phyloP scores from a whole-genome alignment of 2,888 invertebrate species.

The Trichogramma dendrolimi region DNA sequence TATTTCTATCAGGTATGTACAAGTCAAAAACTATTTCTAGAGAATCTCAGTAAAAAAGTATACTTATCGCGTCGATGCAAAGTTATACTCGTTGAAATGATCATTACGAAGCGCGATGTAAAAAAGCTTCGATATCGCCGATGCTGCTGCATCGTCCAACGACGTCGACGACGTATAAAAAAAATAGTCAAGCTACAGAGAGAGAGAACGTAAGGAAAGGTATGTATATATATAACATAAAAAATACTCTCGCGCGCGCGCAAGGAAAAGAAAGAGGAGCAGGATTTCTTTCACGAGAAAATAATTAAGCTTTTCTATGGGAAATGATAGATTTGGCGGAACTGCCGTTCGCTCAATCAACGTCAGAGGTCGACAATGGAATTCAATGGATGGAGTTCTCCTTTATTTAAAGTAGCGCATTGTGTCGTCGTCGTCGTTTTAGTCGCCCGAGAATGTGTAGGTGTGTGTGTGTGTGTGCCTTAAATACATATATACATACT shows the following conservation, averaged over 20 bases:
- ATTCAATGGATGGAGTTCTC: slow-evolving; percentile 51
- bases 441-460: slow-evolving; percentile 11
- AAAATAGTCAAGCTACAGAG: too few species aligned
- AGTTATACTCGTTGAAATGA: too few species aligned
- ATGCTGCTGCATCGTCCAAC: too few species aligned
- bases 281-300: slow-evolving; percentile 51
- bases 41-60: too few species aligned
- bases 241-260: background rate
- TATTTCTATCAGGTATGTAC: too few species aligned
- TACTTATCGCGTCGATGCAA: too few species aligned
- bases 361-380: slow-evolving; percentile 51
- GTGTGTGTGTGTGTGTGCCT: slow-evolving; percentile 18
- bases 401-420: slow-evolving; percentile 53
- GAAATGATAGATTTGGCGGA: slow-evolving; percentile 51
- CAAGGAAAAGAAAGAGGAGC: slow-evolving; percentile 30
- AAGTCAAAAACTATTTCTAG: too few species aligned
- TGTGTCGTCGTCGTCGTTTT: slow-evolving; percentile 41
- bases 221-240: background rate
- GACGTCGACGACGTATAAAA: too few species aligned
- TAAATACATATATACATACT: background rate
- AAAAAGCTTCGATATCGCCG: too few species aligned
- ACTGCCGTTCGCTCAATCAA: slow-evolving; percentile 50
- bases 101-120: too few species aligned
- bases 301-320: slow-evolving; percentile 53
- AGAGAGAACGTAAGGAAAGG: background rate